Conservation (phyloP, 92 coral and sea anemone genomes). For the Palythoa grandiflora region DNA sequence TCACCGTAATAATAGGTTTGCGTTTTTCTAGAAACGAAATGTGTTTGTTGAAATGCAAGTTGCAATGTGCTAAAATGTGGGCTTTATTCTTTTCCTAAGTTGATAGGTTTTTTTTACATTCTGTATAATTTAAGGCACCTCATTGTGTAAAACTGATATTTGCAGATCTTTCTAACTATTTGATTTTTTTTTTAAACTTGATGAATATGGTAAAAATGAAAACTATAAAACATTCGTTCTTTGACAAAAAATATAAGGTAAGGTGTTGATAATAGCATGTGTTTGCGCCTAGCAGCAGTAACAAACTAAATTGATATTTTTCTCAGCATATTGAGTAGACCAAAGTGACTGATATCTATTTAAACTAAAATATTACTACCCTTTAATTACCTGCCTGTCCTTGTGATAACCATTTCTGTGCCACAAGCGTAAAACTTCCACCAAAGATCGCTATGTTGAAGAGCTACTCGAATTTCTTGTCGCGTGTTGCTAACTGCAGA, state of each 20-base stretch:
- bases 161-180: background rate
- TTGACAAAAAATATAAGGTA: background rate
- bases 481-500: conserved; percentile 56
- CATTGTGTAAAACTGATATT: background rate
- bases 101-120: conserved; percentile 51
- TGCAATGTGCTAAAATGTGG: conserved; percentile 56
- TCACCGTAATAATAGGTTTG: conserved; percentile 12
- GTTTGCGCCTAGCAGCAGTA: background rate
- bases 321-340: background rate
- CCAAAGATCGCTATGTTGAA: conserved; percentile 90
- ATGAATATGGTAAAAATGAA: background rate
- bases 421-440: conserved; percentile 93
- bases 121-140: conserved; percentile 43
- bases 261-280: background rate
- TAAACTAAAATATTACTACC: background rate
- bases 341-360: background rate
- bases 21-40: background rate
- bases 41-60: background rate
- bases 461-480: conserved; percentile 86
- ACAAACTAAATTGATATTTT: background rate
- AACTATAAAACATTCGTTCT: background rate
- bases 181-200: background rate
- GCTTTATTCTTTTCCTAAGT: conserved; percentile 47
- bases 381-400: conserved; percentile 85
- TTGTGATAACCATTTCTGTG: conserved; percentile 89